phyloP scores from a whole-genome alignment of 2,797 vertebrate genomes.

The Scolopax rusticola region DNA sequence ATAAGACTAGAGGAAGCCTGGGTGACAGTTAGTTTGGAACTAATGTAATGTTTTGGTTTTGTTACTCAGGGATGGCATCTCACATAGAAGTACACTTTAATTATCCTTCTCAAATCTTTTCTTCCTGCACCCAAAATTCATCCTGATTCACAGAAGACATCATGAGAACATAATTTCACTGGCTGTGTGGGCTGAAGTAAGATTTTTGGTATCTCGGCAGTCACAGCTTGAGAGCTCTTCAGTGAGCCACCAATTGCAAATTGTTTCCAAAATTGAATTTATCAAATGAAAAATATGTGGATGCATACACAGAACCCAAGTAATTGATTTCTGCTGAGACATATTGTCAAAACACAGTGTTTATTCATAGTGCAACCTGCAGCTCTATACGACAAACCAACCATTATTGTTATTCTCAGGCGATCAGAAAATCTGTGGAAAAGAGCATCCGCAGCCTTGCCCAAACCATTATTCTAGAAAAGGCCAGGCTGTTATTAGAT shows the following conservation, averaged over 20 bases:
- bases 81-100: not conserved
- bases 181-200: not conserved
- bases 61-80: not conserved
- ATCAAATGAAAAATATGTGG: not conserved
- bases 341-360: not conserved
- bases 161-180: not conserved
- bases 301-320: not conserved
- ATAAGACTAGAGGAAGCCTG: not conserved
- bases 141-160: not conserved
- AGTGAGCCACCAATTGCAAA: not conserved
- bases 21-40: not conserved
- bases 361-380: not conserved
- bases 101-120: not conserved
- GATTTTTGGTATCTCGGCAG: not conserved
- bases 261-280: not conserved
- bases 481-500: not conserved
- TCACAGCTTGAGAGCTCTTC: not conserved
- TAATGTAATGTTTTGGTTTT: not conserved
- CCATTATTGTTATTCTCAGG: not conserved
- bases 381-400: not conserved
- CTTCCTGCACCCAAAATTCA: not conserved
- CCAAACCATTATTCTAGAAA: not conserved
- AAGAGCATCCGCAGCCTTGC: not conserved
- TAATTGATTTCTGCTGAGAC: not conserved
- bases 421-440: not conserved